Base-by-base conservation (phyloP, 1,140 invertebrate species). In the Sminthurides bifidus region DNA sequence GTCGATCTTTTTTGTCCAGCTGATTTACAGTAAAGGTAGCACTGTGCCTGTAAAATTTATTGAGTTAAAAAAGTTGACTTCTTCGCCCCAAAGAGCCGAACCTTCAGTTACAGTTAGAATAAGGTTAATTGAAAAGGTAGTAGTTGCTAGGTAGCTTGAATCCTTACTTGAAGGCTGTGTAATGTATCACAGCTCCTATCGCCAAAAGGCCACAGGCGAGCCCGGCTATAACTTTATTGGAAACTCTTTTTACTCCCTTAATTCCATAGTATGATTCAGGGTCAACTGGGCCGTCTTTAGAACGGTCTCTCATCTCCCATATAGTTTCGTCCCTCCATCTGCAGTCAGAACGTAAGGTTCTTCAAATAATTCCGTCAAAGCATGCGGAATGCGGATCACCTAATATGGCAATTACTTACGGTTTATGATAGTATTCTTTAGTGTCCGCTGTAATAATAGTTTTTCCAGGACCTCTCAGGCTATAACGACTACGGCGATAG, bases 191-290 rank as follows among this genome's bases (percentile, higher is more conserved):
- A 17, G 76, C 68, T 6, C 76, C 76, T 29, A 78, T 23, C 3
- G 74, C 45, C 1, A 75, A 73, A 14, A 81, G 60, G 0, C 73
- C 61, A 37, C 77, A 60, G 52, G 77, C 74, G 15, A 75, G 57
- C 3, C 75, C 33, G 12, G 76, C 77, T 19, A 81, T 74, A 21
- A 69, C 71, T 56, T 68, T 67, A 67, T 81, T 81, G 1, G 77
- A 72, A 1, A 80, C 60, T 60, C 71, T 75, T 51, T 73, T 73
- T 15, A 78, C 31, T 3, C 78, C 78, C 61, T 70, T 72, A 0
- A 79, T 71, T 3, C 78, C 77, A 73, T 81, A 82, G 61, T 79
- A 80, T 1, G 57, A 41, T 27, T 58, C 45, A 4, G 51, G 44
- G 35, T 45, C 50, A 27, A 61, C 49, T 29, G 17, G 26, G 17